Percentiles rank a stretch among this genome's conserved stretches.
phyloP scores from a whole-genome alignment of 2,113 vertebrate genomes.

The Tenrec ecaudatus region DNA sequence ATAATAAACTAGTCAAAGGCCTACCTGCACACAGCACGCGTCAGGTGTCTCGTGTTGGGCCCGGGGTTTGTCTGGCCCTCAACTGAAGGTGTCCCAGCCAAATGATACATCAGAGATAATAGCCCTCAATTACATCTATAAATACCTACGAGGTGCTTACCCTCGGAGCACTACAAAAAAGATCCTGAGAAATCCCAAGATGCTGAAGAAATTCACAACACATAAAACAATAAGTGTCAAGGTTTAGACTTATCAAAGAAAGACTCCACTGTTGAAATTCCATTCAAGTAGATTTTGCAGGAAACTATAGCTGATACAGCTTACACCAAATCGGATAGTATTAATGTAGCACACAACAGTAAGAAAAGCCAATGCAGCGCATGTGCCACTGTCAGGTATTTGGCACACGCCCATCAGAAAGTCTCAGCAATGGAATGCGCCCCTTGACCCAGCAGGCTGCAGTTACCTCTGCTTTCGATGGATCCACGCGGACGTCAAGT shows the following conservation, averaged over 20 bases:
- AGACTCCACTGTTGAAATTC: neutral
- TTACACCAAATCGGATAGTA: neutral
- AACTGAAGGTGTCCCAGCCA: neutral
- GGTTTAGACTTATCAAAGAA: conserved; percentile 25
- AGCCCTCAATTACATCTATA: neutral
- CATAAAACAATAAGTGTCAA: neutral
- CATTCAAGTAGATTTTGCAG: neutral
- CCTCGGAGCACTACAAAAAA: conserved; percentile 3
- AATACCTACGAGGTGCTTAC: neutral
- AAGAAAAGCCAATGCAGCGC: neutral
- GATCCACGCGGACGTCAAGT: conserved; percentile 92
- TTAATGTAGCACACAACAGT: neutral
- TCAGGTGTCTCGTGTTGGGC: neutral
- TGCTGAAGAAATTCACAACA: neutral
- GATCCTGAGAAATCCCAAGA: conserved; percentile 18
- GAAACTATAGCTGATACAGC: neutral
- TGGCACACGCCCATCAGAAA: conserved; percentile 7
- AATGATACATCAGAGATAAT: neutral
- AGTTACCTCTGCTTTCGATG: conserved; percentile 93
- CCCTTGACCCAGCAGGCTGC: neutral
- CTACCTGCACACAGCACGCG: neutral
- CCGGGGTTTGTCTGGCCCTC: neutral
- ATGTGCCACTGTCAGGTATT: neutral
- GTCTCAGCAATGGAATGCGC: neutral
- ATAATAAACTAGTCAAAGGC: neutral